Evolutionary conservation across 2,797 vertebrate species (phyloP).

Genomic region (Sciaenops ocellatus): DNA sequence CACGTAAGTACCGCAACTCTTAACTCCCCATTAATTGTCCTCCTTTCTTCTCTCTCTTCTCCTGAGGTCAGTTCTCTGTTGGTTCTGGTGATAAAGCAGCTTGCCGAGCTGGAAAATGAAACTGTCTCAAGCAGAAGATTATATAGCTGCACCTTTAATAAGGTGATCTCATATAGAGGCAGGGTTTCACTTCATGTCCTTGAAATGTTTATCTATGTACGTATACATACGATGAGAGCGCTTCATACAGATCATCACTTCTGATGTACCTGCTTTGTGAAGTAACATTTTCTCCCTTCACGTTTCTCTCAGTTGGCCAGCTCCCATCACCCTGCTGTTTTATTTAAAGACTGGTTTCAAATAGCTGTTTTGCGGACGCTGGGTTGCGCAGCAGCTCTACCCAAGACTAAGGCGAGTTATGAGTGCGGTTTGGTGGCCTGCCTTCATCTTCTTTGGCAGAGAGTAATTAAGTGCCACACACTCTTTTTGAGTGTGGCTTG

Average conservation of each 20-base stretch:
- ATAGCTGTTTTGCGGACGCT: conserved; percentile 60
- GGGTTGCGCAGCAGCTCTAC: conserved; percentile 46
- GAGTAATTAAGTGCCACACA: conserved; percentile 66
- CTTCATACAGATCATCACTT: conserved; percentile 5
- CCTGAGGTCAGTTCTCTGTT: conserved; percentile 16
- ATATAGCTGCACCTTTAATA: conserved; percentile 23
- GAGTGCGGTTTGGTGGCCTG: conserved; percentile 72
- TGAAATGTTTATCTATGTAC: background rate
- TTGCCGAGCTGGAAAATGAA: conserved; percentile 55
- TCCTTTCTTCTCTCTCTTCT: background rate
- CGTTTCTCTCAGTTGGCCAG: conserved; percentile 45
- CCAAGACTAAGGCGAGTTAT: conserved; percentile 57
- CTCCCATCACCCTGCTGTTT: conserved; percentile 52
- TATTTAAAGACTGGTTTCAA: conserved; percentile 72
- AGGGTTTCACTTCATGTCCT: background rate
- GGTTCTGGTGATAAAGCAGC: conserved; percentile 40
- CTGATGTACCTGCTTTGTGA: conserved; percentile 1
- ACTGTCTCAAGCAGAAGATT: conserved; percentile 31
- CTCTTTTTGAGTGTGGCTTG: conserved; percentile 44
- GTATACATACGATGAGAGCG: background rate
- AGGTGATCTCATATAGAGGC: background rate
- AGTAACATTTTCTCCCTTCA: conserved; percentile 15
- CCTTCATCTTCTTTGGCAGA: conserved; percentile 60
- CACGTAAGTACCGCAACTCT: conserved; percentile 80
- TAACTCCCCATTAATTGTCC: background rate